Base-by-base conservation (phyloP, 2,113 vertebrate species). In the Beaufortia kweichowensis region DNA sequence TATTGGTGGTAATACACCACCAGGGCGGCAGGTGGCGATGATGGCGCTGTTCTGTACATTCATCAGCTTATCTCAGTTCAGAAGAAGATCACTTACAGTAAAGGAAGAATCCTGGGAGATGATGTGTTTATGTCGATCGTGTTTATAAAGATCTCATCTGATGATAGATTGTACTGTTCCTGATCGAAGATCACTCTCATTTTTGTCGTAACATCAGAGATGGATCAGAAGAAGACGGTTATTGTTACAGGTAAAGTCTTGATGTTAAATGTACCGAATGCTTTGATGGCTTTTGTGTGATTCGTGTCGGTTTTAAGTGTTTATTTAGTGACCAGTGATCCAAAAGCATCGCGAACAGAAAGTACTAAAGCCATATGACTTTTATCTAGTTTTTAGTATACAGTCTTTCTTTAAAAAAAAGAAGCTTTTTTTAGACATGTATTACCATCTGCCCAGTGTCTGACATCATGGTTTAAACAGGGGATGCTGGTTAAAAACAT, bases 171-270 rank as follows among this genome's bases (percentile, higher is more conserved):
- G 7, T 35, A 28, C 23, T 21, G 2, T 21, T 64, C 10, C 39
- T 7, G 46, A 9, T 55, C 21, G 46, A 56, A 19, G 48, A n/a
- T 9, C 23, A 33, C 43, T 5, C 26, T 35, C 9, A 4, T 35
- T 26, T 9, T 3, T 33, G 48, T 29, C 21, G 1, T 31, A 24
- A 15, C 21, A 29, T 39, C 15, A 11, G 59, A 12, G n/a, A 92
- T 92, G 90, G 84, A 83, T 29, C 81, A 71, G 73, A 90, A 85
- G 84, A 90, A 84, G 80, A 91, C 85, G 69, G 89, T 91, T n/a
- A 24, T 92, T 65, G 90, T 91, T 23, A 91, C 90, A 85, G 90
- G 90, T 84, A 4, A 53, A 68, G 24, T 19, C 3, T 28, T 1
- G 8, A 17, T 6, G 5, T 3, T 3, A 24, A 17, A 19, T 1